A percentile compares a stretch with the other conserved stretches of the same genome.
phyloP scores from a whole-genome alignment of 2,888 invertebrate species.

The Byasa hedistus region DNA sequence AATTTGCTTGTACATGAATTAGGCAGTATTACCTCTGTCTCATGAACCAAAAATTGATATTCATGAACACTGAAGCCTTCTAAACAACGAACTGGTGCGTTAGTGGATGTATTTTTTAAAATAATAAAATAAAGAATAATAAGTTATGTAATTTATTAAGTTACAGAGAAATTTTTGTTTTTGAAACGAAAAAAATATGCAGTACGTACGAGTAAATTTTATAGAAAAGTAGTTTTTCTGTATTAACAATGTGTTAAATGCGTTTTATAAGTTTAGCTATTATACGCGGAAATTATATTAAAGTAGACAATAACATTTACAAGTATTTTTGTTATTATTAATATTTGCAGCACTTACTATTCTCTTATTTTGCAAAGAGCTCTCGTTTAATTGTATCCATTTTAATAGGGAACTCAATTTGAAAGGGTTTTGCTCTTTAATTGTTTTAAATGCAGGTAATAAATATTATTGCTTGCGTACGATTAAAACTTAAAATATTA shows the following conservation, averaged over 20 bases:
- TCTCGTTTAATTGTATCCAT: not conserved
- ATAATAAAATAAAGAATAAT: not conserved
- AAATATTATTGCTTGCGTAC: not conserved
- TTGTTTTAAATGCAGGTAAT: not conserved
- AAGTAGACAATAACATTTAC: not conserved
- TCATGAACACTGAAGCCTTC: not conserved
- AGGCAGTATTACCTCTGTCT: not conserved
- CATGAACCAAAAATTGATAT: not conserved
- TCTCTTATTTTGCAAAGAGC: not conserved
- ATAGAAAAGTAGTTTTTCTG: not conserved
- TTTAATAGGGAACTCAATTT: not conserved
- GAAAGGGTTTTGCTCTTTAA: not conserved
- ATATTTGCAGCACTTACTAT: conserved; percentile 26
- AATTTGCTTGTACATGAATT: not conserved
- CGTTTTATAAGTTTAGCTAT: not conserved
- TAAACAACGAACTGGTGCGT: not conserved
- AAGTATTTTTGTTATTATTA: conserved; percentile 3
- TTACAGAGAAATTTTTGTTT: not conserved
- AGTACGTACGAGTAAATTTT: not conserved
- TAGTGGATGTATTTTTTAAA: not conserved
- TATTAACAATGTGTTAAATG: not conserved
- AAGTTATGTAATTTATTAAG: conserved; percentile 1
- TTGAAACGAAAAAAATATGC: not conserved
- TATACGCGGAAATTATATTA: not conserved
- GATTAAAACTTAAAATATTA: conserved; percentile 5